Evolutionary conservation across 2,113 vertebrate species (phyloP).

Genomic region (Cynopterus brachyotis): DNA sequence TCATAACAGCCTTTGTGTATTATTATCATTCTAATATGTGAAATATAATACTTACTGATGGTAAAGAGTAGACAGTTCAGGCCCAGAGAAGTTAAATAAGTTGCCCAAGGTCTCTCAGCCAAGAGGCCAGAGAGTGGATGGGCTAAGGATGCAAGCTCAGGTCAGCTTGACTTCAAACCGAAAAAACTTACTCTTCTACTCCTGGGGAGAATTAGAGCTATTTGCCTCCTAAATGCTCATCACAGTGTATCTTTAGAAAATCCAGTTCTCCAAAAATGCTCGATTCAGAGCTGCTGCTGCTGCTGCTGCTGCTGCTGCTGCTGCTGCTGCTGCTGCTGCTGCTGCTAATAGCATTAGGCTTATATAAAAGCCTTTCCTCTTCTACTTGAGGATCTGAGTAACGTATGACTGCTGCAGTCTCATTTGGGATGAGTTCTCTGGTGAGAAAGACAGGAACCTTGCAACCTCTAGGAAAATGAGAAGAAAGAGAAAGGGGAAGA

Average conservation of each 20-base stretch:
- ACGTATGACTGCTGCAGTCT: background rate
- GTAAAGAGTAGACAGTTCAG: background rate
- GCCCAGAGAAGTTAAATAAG: background rate
- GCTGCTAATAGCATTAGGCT: background rate
- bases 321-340: background rate
- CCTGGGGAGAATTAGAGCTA: background rate
- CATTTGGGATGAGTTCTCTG: background rate
- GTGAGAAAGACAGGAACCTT: background rate
- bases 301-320: background rate
- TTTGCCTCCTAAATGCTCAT: background rate
- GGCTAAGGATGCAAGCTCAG: background rate
- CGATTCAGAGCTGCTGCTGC: background rate
- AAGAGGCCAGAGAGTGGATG: background rate
- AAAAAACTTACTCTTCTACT: background rate
- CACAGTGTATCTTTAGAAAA: background rate
- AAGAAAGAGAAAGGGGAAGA: background rate
- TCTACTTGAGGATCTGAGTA: background rate
- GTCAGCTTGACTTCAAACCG: background rate
- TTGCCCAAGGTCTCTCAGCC: background rate
- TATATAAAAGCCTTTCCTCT: background rate
- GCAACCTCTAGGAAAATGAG: background rate
- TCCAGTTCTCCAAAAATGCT: background rate
- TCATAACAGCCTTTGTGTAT: constrained; percentile 26
- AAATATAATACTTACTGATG: background rate
- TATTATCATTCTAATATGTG: background rate